Percentiles rank a stretch among this genome's conserved stretches.
phyloP scores from a whole-genome alignment of 2,113 vertebrate species.

The Trogon surrucura region DNA sequence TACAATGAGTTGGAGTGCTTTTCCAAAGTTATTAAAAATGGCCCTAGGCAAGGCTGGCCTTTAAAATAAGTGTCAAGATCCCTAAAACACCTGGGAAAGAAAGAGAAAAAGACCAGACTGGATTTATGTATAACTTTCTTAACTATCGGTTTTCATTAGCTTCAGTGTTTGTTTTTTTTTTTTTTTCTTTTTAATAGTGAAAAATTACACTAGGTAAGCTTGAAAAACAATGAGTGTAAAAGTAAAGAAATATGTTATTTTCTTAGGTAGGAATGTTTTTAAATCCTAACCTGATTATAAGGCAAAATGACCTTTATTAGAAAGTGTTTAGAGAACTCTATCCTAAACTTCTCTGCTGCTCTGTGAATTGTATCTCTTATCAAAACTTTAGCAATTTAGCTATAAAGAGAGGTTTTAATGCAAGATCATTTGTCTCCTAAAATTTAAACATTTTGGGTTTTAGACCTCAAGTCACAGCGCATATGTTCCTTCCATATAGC shows the following conservation, averaged over 20 bases:
- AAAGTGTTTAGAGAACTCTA: background rate
- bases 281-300: background rate
- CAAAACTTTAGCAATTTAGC: background rate
- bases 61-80: background rate
- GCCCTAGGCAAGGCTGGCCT: background rate
- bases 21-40: slow-evolving; percentile 38
- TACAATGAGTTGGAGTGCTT: slow-evolving; percentile 20
- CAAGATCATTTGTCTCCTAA: background rate
- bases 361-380: background rate
- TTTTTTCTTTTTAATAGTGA: background rate
- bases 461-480: background rate
- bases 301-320: background rate
- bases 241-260: background rate
- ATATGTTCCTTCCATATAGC: background rate
- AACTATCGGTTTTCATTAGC: background rate
- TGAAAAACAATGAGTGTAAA: background rate
- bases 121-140: background rate
- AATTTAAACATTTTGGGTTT: background rate
- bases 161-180: background rate
- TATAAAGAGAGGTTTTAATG: background rate
- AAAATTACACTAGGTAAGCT: background rate
- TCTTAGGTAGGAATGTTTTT: background rate
- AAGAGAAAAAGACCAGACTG: background rate
- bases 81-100: background rate
- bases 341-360: background rate